Base-by-base conservation (phyloP, 2,888 invertebrate genomes). In the Philereme transversata region DNA sequence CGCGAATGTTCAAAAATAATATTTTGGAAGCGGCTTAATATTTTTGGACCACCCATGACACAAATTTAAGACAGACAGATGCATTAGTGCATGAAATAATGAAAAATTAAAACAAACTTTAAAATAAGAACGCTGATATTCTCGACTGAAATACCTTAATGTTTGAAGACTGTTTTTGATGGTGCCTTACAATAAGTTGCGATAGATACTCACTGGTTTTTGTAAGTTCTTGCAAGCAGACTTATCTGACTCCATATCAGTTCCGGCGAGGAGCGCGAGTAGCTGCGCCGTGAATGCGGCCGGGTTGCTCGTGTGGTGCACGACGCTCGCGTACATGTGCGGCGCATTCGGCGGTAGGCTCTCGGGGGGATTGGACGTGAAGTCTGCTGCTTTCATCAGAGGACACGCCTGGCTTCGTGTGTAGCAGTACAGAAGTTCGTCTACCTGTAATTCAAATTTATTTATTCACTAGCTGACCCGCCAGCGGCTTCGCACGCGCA, bases 341-440 rank as follows among this genome's bases (percentile, higher is more conserved):
- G 82, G 66, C 3, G 62, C 57, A 5, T 57, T 69, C 0, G 76
- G 67, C 35, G 73, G 67, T 4, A 51, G 34, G n/a, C 76, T 76
- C 0, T 67, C 75, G 64, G 51, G 67, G 38, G 76, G 72, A 69
- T 83, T 82, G 75, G 65, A 84, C 73, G 62, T 82, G 76, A 71
- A 92, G 73, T 93, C 90, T n/a, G 92, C 93, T 4, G 93, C 93
- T n/a, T 91, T 84, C 47, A 93, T 83, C 8, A 95, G 84, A 5
- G 93, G 92, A 77, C 98, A 98, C 59, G 95, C 94, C 9, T 95
- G 94, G 66, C 95, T 95, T 54, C 93, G 88, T 64, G 97, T 81
- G 81, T 96, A 97, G 81, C 98, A 98, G 79, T 95, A 93, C 22
- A 97, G 87, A 76, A 97, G 93, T 76, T 97, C 96, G 83, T 96